Conservation (phyloP, 2,113 vertebrate genomes). For the Larimichthys polyactis region DNA sequence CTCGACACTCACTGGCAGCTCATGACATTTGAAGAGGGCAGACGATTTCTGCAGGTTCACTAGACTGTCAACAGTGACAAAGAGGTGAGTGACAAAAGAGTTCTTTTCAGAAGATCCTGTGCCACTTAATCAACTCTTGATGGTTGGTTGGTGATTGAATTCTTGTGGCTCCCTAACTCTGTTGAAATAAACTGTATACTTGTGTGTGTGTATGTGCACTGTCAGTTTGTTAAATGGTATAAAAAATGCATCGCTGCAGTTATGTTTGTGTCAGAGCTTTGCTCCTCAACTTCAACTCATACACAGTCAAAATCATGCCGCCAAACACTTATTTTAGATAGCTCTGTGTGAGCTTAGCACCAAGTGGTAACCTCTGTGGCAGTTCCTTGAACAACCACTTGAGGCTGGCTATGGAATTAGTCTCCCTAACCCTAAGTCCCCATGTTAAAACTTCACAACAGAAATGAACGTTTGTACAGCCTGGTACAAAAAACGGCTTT, state of each 20-base stretch:
- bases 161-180: neutral
- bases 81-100: neutral
- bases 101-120: neutral
- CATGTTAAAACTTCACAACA: too few species aligned
- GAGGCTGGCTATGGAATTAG: too few species aligned
- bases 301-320: slow-evolving; percentile 3
- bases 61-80: slow-evolving; percentile 4
- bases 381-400: too few species aligned
- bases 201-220: too few species aligned
- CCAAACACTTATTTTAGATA: neutral
- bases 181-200: neutral
- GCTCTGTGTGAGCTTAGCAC: neutral
- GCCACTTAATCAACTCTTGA: neutral
- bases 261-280: neutral
- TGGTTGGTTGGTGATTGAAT: too few species aligned
- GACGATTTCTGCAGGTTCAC: slow-evolving; percentile 16
- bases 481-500: too few species aligned
- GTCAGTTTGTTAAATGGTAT: neutral
- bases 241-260: neutral
- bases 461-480: too few species aligned
- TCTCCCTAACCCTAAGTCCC: too few species aligned
- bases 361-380: too few species aligned
- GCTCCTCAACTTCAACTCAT: neutral
- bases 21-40: slow-evolving; percentile 10
- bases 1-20: slow-evolving; percentile 8